Evolutionary conservation across 2,113 vertebrate genomes (phyloP), one percentile per base, ranked within the genome.

Genomic region (Lagopus leucura): DNA sequence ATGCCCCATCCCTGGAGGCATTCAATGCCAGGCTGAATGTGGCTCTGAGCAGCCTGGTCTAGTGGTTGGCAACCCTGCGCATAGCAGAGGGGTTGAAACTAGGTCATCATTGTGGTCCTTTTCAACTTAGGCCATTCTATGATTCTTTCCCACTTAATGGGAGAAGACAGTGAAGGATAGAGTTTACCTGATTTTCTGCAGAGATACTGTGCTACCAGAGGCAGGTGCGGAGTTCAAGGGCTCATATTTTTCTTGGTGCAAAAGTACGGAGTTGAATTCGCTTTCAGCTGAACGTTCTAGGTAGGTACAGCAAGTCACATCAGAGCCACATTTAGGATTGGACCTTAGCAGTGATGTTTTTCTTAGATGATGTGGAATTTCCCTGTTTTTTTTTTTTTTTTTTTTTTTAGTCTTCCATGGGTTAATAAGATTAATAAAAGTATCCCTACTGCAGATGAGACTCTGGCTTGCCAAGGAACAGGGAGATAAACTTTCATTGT

Each of bases 401-500:
- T 89, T 92, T 94, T 81, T 82, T 43, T 80, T 84, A 38, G 54
- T 38, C 40, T 92, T 83, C 76, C 38, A 21, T 22, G 60, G n/a
- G 47, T 24, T 73, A 90, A 57, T 67, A 84, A 48, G 84, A 64
- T 43, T 70, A 88, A 86, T 83, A 88, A 19, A 86, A 38, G 76
- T 60, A 38, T 42, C 30, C 20, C 38, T 72, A 38, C 50, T 89
- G 64, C 38, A 65, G 83, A 52, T 93, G 70, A 91, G 82, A 55
- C 4, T 9, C 10, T 48, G 43, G 19, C 55, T 95, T 85, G 76
- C 64, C 38, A 87, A 64, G 42, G 83, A 96, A 91, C 47, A 67
- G 52, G 48, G 38, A 85, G n/a, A 82, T 92, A 80, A 80, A 67
- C 82, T 95, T 90, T 93, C 42, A 36, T 27, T 76, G 61, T 79